phyloP scores from a whole-genome alignment of 2,888 invertebrate species.

The Cephus pulcher region DNA sequence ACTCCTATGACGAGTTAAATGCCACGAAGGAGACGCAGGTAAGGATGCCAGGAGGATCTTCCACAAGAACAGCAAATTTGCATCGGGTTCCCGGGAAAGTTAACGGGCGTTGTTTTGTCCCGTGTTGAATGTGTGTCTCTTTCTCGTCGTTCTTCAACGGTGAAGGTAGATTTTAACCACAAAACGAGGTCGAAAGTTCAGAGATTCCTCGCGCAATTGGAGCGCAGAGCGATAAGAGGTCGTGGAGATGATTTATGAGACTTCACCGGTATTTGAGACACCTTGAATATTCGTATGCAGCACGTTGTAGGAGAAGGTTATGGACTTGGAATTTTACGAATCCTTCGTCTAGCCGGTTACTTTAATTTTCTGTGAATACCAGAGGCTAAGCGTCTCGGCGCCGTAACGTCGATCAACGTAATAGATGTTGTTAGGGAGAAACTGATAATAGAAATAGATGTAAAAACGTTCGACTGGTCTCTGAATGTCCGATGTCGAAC shows the following conservation, averaged over 20 bases:
- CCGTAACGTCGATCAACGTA: background rate
- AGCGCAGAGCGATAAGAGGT: background rate
- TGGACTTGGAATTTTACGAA: background rate
- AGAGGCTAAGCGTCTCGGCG: background rate
- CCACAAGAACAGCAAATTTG: background rate
- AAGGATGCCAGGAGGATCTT: constrained; percentile 21
- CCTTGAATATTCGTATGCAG: background rate
- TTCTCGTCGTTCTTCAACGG: background rate
- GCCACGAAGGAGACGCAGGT: constrained; percentile 62
- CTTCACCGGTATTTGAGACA: background rate
- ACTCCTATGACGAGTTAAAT: constrained; percentile 59
- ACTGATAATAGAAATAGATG: background rate
- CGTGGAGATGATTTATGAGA: background rate
- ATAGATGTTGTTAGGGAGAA: background rate
- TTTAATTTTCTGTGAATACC: background rate
- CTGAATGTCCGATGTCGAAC: background rate
- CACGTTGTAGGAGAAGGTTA: constrained; percentile 4
- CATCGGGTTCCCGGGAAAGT: constrained; percentile 14
- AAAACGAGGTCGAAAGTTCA: constrained; percentile 37
- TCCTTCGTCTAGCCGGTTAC: background rate
- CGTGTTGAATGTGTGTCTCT: constrained; percentile 7
- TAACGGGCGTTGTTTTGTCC: constrained; percentile 18
- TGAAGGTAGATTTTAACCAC: constrained; percentile 13
- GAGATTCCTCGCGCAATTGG: constrained; percentile 15
- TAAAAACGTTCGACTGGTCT: background rate